Base-by-base conservation (phyloP, 2,797 vertebrate genomes). In the Onychomys leucogaster region DNA sequence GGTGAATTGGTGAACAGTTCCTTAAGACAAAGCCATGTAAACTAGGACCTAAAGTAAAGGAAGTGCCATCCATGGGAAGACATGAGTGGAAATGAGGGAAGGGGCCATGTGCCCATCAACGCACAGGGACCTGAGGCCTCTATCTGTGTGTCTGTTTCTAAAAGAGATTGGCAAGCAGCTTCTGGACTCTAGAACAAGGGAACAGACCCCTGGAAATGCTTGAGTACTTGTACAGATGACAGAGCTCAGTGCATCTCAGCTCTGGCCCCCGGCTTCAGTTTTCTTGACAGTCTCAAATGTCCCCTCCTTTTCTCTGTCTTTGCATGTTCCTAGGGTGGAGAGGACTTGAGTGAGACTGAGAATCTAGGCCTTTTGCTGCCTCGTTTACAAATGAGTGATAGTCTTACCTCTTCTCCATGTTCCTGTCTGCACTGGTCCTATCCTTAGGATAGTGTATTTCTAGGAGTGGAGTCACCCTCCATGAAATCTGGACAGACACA, bases 331-430 rank as follows among this genome's bases (percentile, higher is more conserved):
- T 23, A 57, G 71, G 25, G 46, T 4, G 29, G 71, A 94, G 7
- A 57, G 9, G 49, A 7, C 71, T 90, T 5, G 14, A 84, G 49
- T 5, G 27, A 84, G 27, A 71, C 41, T 69, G 32, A 46, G 55
- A 78, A 77, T 57, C 37, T 17, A 46, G 32, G 19, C 49, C 16
- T 37, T 87, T 67, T 57, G 3, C 37, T 92, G 34, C 65, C 57
- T 93, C 59, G 9, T 77, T 90, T 85, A 92, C 73, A 97, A 89
- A 90, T 57, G 46, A 80, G 84, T 57, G 21, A 12, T 43, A 32
- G 65, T 75, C 65, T 46, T 23, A 2, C 29, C n/a, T 73, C 23
- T 14, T 41, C 59, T 59, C 82, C 17, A 0, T 11, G 0, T 43
- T 90, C n/a, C 67, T 82, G 69, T 6, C 71, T 84, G 61, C 1